Percentiles rank a stretch among this genome's conserved stretches.
These are phyloP conservation scores for Oligia fasciuncula DNA, from an alignment of 2,888 invertebrate species.

Conservation along the genomic window DNA sequence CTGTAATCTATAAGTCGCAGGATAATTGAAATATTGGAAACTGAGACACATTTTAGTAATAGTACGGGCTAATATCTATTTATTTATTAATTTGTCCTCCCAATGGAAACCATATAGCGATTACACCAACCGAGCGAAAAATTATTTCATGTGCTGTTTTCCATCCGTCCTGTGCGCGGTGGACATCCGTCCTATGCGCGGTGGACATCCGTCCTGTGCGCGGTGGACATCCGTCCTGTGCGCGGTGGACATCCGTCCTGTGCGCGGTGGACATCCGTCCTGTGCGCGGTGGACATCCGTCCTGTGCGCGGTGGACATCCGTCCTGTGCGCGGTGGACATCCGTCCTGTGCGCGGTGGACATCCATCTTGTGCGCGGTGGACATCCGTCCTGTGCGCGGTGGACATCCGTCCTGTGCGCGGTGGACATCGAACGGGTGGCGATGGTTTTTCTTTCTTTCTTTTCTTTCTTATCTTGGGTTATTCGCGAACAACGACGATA, in stretches of 20 bases:
- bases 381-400: neutral
- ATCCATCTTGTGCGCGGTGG: too few relatives aligned
- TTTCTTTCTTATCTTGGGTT: neutral
- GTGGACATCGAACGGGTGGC: neutral
- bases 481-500: neutral
- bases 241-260: neutral
- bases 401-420: neutral
- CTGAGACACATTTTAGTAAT: neutral
- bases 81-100: too few relatives aligned
- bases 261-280: neutral
- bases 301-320: neutral
- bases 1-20: neutral
- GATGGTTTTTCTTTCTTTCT: neutral
- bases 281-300: neutral
- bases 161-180: neutral
- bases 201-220: neutral
- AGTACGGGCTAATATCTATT: neutral
- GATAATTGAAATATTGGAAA: neutral
- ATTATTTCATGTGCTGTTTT: neutral
- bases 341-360: neutral
- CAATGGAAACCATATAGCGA: too few relatives aligned
- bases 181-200: neutral
- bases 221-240: neutral
- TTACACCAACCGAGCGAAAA: neutral
- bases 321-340: neutral